These are phyloP conservation scores for Notiomystis cincta DNA, from an alignment of 2,113 vertebrate species.

Conservation along the genomic window DNA sequence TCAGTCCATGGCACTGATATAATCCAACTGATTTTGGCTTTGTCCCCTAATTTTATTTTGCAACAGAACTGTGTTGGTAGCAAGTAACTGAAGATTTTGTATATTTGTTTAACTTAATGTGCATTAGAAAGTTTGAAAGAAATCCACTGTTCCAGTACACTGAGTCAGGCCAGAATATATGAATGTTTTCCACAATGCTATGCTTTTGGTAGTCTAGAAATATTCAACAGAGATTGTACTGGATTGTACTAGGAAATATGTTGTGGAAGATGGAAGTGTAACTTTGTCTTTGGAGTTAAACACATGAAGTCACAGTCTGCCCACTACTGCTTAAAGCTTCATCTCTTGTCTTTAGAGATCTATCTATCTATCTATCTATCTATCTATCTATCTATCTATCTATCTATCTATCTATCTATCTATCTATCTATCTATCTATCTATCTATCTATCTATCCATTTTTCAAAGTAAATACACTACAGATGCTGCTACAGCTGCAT, in stretches of 20 bases:
- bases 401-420: too few species aligned
- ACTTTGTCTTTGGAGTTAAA: neutral
- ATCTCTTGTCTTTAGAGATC: neutral
- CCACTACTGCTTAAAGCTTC: neutral
- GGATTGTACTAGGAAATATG: neutral
- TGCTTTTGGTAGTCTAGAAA: neutral
- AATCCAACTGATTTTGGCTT: neutral
- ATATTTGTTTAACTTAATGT: neutral
- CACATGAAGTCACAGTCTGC: neutral
- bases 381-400: too few species aligned
- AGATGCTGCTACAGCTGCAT: neutral
- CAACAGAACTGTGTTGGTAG: neutral
- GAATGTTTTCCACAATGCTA: neutral
- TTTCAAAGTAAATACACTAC: neutral
- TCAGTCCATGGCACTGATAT: neutral
- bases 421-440: too few species aligned
- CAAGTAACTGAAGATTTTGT: neutral
- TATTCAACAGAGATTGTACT: neutral
- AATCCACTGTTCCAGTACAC: neutral
- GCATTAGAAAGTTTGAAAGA: neutral
- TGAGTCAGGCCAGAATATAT: neutral
- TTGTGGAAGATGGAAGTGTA: neutral
- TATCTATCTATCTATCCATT: neutral
- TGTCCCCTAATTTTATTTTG: neutral
- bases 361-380: neutral